Conservation (phyloP, 2,797 vertebrate species). For the Moxostoma hubbsi region DNA sequence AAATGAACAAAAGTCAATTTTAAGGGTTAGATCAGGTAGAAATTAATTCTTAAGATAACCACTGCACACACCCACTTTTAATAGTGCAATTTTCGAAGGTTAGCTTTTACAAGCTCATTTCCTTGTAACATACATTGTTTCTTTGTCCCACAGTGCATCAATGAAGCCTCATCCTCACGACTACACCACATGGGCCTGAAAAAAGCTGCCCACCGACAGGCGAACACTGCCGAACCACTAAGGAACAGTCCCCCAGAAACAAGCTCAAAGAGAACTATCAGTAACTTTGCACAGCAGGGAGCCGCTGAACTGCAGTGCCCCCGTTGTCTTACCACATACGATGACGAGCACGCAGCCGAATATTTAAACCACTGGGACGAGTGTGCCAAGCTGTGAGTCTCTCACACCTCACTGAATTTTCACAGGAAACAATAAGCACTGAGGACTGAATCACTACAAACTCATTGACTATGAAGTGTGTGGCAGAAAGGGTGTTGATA, state of each 20-base stretch:
- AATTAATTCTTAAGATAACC: too few relatives aligned
- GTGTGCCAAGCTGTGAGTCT: constrained; percentile 78
- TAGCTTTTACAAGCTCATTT: too few relatives aligned
- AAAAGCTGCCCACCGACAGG: constrained; percentile 66
- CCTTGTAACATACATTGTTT: background rate
- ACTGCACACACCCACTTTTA: too few relatives aligned
- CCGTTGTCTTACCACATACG: constrained; percentile 81
- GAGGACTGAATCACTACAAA: constrained; percentile 72
- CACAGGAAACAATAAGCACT: constrained; percentile 48
- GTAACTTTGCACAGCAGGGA: constrained; percentile 59
- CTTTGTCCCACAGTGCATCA: constrained; percentile 68
- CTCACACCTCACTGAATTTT: constrained; percentile 19
- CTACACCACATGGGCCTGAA: constrained; percentile 73
- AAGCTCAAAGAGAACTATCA: constrained; percentile 51
- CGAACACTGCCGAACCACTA: constrained; percentile 64
- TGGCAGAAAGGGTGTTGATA: constrained; percentile 39
- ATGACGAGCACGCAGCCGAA: constrained; percentile 79
- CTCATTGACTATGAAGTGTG: constrained; percentile 31
- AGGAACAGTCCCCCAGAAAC: constrained; percentile 68
- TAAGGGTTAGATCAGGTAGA: too few relatives aligned
- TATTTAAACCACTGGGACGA: constrained; percentile 88
- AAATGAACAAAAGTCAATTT: too few relatives aligned
- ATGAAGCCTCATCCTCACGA: constrained; percentile 70
- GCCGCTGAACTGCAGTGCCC: constrained; percentile 88
- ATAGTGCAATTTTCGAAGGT: too few relatives aligned